Percentiles rank a stretch among this genome's conserved stretches.
Evolutionary conservation across 2,113 vertebrate species (phyloP).

Genomic region (Elephas maximus): DNA sequence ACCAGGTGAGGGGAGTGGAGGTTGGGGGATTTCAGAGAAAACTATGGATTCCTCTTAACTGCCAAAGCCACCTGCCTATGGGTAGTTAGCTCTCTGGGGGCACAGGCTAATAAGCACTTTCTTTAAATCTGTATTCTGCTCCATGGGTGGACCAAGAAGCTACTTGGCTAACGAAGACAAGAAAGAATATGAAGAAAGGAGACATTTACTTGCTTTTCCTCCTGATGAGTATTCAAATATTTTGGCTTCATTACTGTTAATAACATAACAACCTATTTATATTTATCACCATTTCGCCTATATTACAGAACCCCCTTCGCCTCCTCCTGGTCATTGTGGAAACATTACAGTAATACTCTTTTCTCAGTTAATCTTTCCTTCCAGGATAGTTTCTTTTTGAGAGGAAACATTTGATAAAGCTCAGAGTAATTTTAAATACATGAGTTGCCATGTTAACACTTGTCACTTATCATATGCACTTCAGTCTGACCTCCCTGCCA

Average conservation of each 20-base stretch:
- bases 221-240: not conserved
- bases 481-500: constrained; percentile 76
- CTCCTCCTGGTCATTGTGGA: not conserved
- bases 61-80: not conserved
- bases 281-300: constrained; percentile 58
- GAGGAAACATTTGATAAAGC: constrained; percentile 82
- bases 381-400: constrained; percentile 80
- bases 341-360: constrained; percentile 64
- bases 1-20: not conserved
- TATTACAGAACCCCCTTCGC: not conserved
- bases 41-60: not conserved
- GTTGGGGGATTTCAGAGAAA: not conserved
- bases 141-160: not conserved
- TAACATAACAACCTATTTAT: constrained; percentile 51
- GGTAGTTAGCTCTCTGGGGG: not conserved
- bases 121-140: not conserved
- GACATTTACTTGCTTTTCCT: not conserved
- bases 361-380: constrained; percentile 83
- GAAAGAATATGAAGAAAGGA: not conserved
- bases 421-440: constrained; percentile 81
- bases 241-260: not conserved
- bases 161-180: not conserved
- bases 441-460: constrained; percentile 81
- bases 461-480: constrained; percentile 80
- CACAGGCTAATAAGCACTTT: not conserved